These are phyloP conservation scores for Standfussiana lucernea DNA, from an alignment of 2,888 invertebrate genomes.

Conservation along the genomic window DNA sequence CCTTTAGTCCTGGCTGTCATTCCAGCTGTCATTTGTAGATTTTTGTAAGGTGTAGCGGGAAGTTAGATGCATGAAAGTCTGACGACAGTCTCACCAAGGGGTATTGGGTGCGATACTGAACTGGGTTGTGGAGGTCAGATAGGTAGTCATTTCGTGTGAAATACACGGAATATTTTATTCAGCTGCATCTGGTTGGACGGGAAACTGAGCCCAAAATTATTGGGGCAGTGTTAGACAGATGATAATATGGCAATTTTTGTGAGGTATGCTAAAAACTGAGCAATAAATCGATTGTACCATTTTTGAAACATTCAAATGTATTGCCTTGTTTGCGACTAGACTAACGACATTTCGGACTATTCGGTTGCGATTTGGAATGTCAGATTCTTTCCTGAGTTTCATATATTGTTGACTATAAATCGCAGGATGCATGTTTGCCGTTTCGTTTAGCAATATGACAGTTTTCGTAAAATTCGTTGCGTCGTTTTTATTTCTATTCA, in stretches of 20 bases:
- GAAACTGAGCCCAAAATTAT: neutral
- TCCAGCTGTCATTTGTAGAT: neutral
- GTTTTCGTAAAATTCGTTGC: neutral
- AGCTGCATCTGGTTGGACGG: neutral
- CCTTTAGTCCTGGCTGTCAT: neutral
- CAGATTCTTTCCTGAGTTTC: slow-evolving; percentile 36
- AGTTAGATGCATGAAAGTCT: neutral
- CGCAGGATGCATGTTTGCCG: slow-evolving; percentile 29
- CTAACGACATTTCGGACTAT: slow-evolving; percentile 33
- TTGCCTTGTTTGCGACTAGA: slow-evolving; percentile 17
- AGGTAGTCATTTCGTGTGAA: neutral
- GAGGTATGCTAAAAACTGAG: neutral
- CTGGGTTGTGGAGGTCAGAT: neutral
- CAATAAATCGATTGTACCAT: neutral
- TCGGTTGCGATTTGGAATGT: slow-evolving; percentile 33
- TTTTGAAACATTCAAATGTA: slow-evolving; percentile 17
- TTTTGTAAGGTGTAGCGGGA: neutral
- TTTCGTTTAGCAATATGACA: slow-evolving; percentile 5
- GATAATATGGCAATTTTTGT: neutral
- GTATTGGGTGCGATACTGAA: neutral
- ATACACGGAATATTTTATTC: neutral
- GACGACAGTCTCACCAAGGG: neutral
- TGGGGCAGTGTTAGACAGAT: neutral
- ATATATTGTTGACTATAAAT: slow-evolving; percentile 49
- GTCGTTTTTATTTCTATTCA: neutral